These are phyloP conservation scores for Oxycera nigricornis DNA, from an alignment of 2,888 invertebrate species.

Conservation along the genomic window DNA sequence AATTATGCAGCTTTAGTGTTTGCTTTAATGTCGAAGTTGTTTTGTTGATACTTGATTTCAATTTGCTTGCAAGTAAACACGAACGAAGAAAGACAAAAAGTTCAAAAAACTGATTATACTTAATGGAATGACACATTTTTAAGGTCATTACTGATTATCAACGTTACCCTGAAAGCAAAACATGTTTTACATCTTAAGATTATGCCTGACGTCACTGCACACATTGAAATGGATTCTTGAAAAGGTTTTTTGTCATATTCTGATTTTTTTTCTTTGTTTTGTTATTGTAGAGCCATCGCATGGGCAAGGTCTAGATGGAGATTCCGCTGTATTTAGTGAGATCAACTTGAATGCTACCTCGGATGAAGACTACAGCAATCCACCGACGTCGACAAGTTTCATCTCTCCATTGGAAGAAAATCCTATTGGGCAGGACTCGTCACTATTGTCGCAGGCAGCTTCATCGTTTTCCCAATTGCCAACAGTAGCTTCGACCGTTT, in stretches of 20 bases:
- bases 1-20: background rate
- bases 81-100: slow-evolving; percentile 10
- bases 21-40: background rate
- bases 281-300: slow-evolving; percentile 50
- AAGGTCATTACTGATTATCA: slow-evolving; percentile 29
- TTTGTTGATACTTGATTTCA: background rate
- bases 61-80: slow-evolving; percentile 21
- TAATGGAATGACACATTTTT: slow-evolving; percentile 29
- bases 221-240: background rate
- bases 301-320: slow-evolving; percentile 56
- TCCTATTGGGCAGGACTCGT: slow-evolving; percentile 40
- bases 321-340: slow-evolving; percentile 64
- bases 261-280: background rate
- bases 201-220: background rate
- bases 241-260: background rate
- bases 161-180: slow-evolving; percentile 26
- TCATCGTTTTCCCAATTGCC: slow-evolving; percentile 66
- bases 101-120: slow-evolving; percentile 35
- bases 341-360: slow-evolving; percentile 61
- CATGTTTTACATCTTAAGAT: slow-evolving; percentile 12
- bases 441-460: slow-evolving; percentile 57
- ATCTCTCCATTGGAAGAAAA: slow-evolving; percentile 33
- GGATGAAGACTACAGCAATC: slow-evolving; percentile 53
- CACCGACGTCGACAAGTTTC: slow-evolving; percentile 15
- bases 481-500: slow-evolving; percentile 69